Conservation (phyloP, 2,113 vertebrate genomes). For the Phylloscopus trochilus region DNA sequence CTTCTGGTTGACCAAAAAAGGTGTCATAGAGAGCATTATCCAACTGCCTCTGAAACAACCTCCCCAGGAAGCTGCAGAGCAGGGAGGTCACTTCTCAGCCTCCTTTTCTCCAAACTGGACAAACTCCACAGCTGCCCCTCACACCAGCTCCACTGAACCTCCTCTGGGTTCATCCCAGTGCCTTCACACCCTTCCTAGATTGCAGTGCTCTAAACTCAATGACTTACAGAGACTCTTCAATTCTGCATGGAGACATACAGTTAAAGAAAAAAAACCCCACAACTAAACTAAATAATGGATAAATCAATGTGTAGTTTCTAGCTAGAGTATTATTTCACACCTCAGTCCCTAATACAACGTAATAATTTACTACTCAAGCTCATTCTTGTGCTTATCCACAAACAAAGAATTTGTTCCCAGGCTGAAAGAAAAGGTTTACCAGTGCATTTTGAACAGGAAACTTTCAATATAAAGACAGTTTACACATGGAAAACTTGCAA, state of each 20-base stretch:
- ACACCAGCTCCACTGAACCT: not conserved
- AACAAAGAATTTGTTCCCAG: not conserved
- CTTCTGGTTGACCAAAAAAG: not conserved
- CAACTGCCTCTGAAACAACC: not conserved
- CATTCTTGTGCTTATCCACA: not conserved
- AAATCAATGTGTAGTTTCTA: not conserved
- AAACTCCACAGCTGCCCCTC: not conserved
- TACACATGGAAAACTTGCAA: not conserved
- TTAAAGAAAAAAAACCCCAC: not conserved
- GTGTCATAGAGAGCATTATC: not conserved
- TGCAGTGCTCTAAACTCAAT: not conserved
- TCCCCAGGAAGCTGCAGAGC: not conserved
- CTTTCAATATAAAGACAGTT: not conserved
- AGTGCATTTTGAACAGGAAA: not conserved
- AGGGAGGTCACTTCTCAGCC: not conserved
- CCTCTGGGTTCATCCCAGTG: not conserved
- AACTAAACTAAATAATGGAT: not conserved
- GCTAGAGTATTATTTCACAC: not conserved
- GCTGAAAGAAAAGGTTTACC: not conserved
- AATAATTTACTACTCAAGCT: not conserved
- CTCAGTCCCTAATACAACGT: not conserved
- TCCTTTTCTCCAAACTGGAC: not conserved
- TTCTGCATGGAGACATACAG: not conserved
- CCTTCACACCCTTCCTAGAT: not conserved
- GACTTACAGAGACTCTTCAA: not conserved